These are phyloP conservation scores for Hydraecia micacea DNA, from an alignment of 2,888 invertebrate genomes.

Conservation along the genomic window DNA sequence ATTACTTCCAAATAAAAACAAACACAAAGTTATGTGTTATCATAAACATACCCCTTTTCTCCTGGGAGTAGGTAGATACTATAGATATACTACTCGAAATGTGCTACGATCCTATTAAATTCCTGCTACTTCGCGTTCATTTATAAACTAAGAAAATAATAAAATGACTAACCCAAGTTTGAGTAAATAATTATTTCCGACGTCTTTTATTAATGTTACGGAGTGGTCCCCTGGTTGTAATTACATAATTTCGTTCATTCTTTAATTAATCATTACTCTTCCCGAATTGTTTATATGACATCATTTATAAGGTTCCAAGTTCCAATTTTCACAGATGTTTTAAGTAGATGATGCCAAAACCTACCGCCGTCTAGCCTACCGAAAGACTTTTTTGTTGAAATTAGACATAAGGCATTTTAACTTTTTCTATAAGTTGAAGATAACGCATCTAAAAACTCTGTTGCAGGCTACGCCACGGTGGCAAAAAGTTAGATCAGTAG, in stretches of 20 bases:
- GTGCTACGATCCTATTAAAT: not conserved
- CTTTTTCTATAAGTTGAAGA: not conserved
- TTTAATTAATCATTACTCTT: not conserved
- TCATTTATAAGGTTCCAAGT: not conserved
- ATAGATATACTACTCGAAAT: not conserved
- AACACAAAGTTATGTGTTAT: no score
- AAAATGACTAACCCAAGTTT: not conserved
- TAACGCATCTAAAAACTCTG: not conserved
- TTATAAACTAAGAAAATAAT: not conserved
- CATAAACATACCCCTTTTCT: not conserved
- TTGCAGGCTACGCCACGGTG: not conserved
- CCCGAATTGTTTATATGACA: not conserved
- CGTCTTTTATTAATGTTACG: not conserved
- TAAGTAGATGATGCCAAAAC: not conserved
- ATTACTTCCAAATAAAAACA: no score
- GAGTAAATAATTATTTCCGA: not conserved
- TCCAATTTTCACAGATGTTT: not conserved
- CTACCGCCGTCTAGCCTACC: not conserved
- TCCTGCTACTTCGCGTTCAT: not conserved
- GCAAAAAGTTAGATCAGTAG: not conserved
- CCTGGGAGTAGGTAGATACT: not conserved
- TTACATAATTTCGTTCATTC: not conserved
- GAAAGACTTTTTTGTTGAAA: not conserved
- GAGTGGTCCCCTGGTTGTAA: not conserved
- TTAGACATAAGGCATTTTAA: not conserved